phyloP scores from a whole-genome alignment of 2,797 vertebrate species.

The Poecilia velifera region DNA sequence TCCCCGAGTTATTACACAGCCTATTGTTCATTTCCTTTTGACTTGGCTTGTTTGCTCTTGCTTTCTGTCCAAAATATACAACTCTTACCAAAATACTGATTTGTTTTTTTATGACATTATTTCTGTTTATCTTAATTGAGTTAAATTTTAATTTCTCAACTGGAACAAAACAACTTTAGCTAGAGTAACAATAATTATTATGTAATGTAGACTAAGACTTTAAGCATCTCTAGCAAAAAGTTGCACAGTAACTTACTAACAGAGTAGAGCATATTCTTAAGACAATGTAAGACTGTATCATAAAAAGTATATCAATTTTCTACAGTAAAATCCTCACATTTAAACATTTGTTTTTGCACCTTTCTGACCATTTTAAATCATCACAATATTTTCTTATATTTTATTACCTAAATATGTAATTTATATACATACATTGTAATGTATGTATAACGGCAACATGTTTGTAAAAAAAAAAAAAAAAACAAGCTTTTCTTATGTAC shows the following conservation, averaged over 20 bases:
- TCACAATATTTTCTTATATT: too few relatives aligned
- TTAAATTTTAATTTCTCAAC: not conserved
- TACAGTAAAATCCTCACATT: not conserved
- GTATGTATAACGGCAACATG: not conserved
- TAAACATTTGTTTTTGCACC: not conserved
- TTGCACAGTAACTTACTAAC: not conserved
- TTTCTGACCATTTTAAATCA: not conserved
- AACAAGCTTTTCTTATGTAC: not conserved
- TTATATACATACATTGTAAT: too few relatives aligned
- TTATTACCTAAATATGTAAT: too few relatives aligned
- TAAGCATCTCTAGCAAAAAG: not conserved
- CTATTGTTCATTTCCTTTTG: not conserved
- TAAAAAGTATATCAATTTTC: not conserved
- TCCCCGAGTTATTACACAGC: not conserved
- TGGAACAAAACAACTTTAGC: not conserved
- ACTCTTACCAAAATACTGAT: not conserved
- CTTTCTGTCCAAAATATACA: too few relatives aligned
- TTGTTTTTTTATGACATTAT: not conserved
- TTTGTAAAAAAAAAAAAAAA: not conserved
- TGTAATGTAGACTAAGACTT: not conserved
- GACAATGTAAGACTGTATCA: not conserved
- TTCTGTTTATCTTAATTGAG: not conserved
- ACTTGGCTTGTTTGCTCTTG: too few relatives aligned
- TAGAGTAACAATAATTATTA: not conserved
- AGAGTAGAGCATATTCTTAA: not conserved